Evolutionary conservation across 2,113 vertebrate genomes (phyloP), one percentile per base, ranked within the genome.

Genomic region (Colinus virginianus): DNA sequence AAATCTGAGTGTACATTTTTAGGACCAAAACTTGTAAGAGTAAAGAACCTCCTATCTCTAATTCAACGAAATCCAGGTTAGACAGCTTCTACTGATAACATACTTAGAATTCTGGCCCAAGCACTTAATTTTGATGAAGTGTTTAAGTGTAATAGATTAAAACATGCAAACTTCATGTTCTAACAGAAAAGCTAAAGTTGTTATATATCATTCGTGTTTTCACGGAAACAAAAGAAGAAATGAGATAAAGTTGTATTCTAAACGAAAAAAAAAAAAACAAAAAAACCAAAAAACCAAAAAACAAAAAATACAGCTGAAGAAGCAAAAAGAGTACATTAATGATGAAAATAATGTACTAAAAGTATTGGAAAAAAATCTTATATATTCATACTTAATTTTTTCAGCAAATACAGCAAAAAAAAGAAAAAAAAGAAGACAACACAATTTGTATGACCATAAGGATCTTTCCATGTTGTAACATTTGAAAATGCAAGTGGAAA

Each of bases 261-360:
- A 93, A 53, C 53, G 7, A 36, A 36, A 36, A 36, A 36, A 36
- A 36, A 91, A 13, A 21, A 48, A n/a, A n/a, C n/a, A n/a, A n/a
- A n/a, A n/a, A n/a, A n/a, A n/a, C n/a, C n/a, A n/a, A n/a, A n/a
- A n/a, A n/a, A n/a, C n/a, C n/a, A n/a, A n/a, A n/a, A 25, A 22
- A 53, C 28, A 8, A 87, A 88, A 62, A 88, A 61, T 30, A 36
- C 36, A 38, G 46, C 55, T 92, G 88, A 88, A 90, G 82, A 81
- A 81, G 78, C 77, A 95, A 96, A 90, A 77, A 19, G 42, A 81
- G 77, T 92, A 20, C 13, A 48, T 94, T 68, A 94, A 91, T 95
- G 93, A 87, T 87, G 34, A 48, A 85, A 92, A 36, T 38, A 78
- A 42, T 66, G 46, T 86, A 6, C 43, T 15, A 42, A 0, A 56